Percentiles rank a stretch among this genome's conserved stretches.
These are phyloP conservation scores for Gymnobelideus leadbeateri DNA, from an alignment of 2,113 vertebrate species.

Conservation along the genomic window DNA sequence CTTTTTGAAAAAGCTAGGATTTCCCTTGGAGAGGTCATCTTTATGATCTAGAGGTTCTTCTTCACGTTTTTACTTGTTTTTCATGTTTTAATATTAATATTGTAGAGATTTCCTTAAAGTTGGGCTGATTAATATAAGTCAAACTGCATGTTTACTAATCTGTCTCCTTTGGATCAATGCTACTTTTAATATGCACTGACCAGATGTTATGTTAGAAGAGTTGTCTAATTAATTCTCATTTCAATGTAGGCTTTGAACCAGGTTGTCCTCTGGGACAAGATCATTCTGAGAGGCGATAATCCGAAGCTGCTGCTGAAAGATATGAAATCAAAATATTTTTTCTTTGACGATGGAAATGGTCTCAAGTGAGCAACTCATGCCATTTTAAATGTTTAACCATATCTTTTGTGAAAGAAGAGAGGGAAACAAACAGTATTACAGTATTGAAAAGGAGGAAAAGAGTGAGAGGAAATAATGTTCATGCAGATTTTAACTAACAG, in stretches of 20 bases:
- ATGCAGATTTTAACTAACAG: not conserved
- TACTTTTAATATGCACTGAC: conserved; percentile 46
- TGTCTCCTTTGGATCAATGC: conserved; percentile 9
- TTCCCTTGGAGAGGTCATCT: not conserved
- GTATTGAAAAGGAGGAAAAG: not conserved
- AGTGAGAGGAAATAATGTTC: not conserved
- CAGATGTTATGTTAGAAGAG: conserved; percentile 15
- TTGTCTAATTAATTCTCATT: conserved; percentile 67
- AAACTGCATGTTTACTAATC: not conserved
- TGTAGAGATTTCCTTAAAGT: not conserved
- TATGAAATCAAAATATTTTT: conserved; percentile 98
- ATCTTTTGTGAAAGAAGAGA: not conserved
- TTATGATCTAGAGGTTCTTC: not conserved
- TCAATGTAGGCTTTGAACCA: conserved; percentile 93
- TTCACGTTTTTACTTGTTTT: not conserved
- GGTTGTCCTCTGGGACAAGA: conserved; percentile 98
- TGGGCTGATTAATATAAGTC: not conserved
- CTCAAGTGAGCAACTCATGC: conserved; percentile 89
- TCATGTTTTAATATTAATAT: conserved; percentile 6
- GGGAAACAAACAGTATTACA: conserved; percentile 13
- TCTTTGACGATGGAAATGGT: conserved; percentile 98
- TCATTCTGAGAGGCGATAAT: conserved; percentile 94
- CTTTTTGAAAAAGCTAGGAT: not conserved
- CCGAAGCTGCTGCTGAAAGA: conserved; percentile 93
- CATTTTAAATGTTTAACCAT: conserved; percentile 23